Evolutionary conservation across 2,797 vertebrate genomes (phyloP).

Genomic region (Melanogrammus aeglefinus): DNA sequence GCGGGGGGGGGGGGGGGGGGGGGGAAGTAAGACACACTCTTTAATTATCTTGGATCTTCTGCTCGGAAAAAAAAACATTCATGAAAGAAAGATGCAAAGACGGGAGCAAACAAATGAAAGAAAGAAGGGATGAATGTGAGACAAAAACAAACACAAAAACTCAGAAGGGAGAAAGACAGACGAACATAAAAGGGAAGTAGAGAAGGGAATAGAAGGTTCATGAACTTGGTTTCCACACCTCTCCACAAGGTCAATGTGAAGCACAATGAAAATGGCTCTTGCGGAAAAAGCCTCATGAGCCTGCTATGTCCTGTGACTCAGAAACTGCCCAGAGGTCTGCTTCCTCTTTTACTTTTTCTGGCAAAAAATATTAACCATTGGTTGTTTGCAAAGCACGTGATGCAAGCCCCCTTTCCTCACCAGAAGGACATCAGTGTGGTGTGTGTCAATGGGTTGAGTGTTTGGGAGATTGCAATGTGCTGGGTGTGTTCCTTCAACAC

Average conservation of each 20-base stretch:
- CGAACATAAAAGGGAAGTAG: constrained; percentile 10
- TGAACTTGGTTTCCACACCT: background rate
- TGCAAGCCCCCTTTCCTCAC: background rate
- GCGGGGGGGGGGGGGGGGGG: constrained; percentile 17
- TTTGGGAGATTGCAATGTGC: too few relatives aligned
- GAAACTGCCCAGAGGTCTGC: background rate
- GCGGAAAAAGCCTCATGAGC: constrained; percentile 34
- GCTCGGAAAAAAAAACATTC: background rate
- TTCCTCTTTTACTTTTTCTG: background rate
- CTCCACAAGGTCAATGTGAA: constrained; percentile 34
- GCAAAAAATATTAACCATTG: background rate
- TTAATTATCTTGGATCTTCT: background rate
- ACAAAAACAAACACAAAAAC: background rate
- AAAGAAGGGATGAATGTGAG: background rate
- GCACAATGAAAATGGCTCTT: constrained; percentile 38
- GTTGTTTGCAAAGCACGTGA: background rate
- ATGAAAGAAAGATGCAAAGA: background rate
- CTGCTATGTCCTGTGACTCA: constrained; percentile 32
- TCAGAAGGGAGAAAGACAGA: background rate
- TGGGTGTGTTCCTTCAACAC: background rate
- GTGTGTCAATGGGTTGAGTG: background rate
- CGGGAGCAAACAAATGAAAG: background rate
- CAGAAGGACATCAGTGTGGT: background rate
- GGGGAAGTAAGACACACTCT: constrained; percentile 13
- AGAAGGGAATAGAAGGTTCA: constrained; percentile 3